A percentile compares a stretch with the other conserved stretches of the same genome.
phyloP scores from a whole-genome alignment of 2,113 vertebrate species.

The Panurus biarmicus region DNA sequence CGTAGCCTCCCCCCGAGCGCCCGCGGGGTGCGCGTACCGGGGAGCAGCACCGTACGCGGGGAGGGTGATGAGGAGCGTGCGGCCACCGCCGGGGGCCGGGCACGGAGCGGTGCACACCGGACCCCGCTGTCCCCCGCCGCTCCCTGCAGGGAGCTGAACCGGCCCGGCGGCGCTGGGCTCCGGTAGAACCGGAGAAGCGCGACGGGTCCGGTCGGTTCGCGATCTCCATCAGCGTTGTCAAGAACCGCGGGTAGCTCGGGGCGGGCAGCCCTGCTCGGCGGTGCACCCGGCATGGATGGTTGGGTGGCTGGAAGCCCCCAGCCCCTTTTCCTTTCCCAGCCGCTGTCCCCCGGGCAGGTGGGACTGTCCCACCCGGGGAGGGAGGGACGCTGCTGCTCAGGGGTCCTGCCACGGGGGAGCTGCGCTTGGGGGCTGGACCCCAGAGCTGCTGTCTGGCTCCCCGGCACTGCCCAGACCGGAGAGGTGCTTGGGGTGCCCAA shows the following conservation, averaged over 20 bases:
- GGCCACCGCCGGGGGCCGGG: background rate
- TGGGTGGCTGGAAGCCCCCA: background rate
- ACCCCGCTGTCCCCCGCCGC: background rate
- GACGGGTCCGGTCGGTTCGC: background rate
- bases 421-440: background rate
- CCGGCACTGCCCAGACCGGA: background rate
- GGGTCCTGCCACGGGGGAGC: background rate
- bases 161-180: background rate
- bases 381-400: background rate
- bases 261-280: background rate
- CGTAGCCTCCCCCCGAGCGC: background rate
- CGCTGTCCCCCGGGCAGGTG: background rate
- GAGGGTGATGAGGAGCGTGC: background rate
- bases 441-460: background rate
- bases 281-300: fast-evolving
- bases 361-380: background rate
- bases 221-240: background rate
- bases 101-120: background rate
- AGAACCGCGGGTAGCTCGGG: background rate
- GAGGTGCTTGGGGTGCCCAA: background rate
- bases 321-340: background rate
- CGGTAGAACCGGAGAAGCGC: background rate
- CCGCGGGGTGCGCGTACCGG: background rate
- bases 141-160: background rate
- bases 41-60: background rate